A percentile compares a stretch with the other conserved stretches of the same genome.
Conservation (phyloP, 92 coral and sea anemone species). For the Metridium senile region DNA sequence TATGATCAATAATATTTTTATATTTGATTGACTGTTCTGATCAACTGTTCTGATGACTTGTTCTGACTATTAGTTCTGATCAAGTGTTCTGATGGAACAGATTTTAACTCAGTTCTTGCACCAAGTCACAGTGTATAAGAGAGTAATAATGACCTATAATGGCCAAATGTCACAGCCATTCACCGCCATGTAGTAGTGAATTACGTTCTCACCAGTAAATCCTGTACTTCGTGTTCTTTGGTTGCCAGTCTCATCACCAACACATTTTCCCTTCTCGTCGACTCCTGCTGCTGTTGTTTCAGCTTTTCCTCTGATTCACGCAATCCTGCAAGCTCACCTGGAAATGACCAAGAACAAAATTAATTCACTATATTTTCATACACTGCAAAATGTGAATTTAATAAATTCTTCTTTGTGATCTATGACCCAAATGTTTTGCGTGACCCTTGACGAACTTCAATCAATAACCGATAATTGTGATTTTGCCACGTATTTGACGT, state of each 20-base stretch:
- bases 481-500: no score
- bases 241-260: conserved; percentile 98
- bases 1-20: no score
- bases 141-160: background rate
- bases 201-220: conserved; percentile 93
- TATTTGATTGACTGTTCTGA: no score
- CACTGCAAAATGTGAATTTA: no score
- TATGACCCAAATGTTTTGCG: no score
- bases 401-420: no score
- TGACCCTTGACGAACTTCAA: no score
- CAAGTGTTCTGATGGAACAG: background rate
- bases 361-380: no score
- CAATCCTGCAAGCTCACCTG: conserved; percentile 93
- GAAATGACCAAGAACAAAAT: background rate
- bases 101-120: background rate
- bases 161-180: background rate
- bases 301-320: conserved; percentile 97
- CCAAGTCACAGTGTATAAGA: background rate
- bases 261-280: conserved; percentile 97
- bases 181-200: conserved; percentile 11
- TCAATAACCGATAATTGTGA: no score
- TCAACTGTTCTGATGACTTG: background rate
- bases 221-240: conserved; percentile 99
- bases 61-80: background rate
- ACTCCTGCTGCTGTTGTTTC: conserved; percentile 97